These are phyloP conservation scores for Lontra canadensis DNA, from an alignment of 2,113 vertebrate genomes.

Conservation along the genomic window DNA sequence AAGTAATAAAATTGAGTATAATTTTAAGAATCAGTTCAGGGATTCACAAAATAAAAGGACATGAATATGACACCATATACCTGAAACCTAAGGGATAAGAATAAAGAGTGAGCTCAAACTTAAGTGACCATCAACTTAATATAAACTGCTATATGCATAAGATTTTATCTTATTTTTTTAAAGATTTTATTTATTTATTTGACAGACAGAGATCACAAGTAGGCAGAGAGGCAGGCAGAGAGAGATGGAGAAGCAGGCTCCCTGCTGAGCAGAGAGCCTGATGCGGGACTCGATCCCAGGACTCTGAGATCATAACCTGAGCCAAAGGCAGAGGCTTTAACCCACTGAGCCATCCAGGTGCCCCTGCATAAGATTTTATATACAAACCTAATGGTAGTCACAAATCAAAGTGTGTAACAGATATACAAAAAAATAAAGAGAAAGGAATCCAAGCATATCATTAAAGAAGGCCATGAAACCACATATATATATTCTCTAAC, in stretches of 20 bases:
- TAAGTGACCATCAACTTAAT: neutral
- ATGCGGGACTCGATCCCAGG: too few species aligned
- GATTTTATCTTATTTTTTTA: neutral
- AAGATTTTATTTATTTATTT: too few species aligned
- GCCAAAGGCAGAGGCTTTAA: too few species aligned
- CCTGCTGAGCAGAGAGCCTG: too few species aligned
- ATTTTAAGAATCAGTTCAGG: neutral
- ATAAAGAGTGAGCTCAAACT: neutral
- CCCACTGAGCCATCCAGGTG: too few species aligned
- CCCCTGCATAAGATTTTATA: neutral
- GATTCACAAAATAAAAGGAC: neutral
- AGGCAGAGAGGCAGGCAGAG: too few species aligned
- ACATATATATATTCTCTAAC: neutral
- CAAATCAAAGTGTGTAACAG: neutral
- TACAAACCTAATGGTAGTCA: neutral
- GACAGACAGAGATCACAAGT: too few species aligned
- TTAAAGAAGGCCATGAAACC: neutral
- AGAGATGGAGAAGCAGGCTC: too few species aligned
- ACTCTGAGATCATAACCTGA: too few species aligned
- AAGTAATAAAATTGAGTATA: neutral
- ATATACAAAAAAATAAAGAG: neutral
- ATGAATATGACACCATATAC: neutral
- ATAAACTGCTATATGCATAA: neutral
- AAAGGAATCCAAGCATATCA: neutral
- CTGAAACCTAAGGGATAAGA: neutral